Base-by-base conservation (phyloP, 2,797 vertebrate species). In the Oophaga sylvatica region DNA sequence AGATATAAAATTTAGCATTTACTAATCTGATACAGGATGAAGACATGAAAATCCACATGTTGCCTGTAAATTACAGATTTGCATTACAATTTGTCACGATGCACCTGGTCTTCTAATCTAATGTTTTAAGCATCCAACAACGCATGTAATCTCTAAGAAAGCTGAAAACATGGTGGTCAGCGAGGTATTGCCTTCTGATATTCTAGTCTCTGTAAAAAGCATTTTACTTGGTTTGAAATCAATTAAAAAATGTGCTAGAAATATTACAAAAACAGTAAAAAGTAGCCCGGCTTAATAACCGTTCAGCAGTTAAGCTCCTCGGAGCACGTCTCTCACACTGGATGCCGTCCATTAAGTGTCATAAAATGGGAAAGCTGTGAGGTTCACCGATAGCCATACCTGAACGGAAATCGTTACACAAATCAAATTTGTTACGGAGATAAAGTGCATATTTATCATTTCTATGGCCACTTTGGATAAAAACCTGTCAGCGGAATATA, bases 361-460 rank as follows among this genome's bases (percentile, higher is more conserved):
- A 68, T 85, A 85, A 84, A 80, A 73, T 29, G 41, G 82, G 67
- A 84, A 45, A 81, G 82, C 35, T 48, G 68, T 16, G 67, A 63
- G 65, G 76, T n/a, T 62, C 60, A 35, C 68, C 29, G 83, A 85
- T 78, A 75, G 87, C 70, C 62, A 59, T 75, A 81, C 77, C 71
- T 67, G 70, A 81, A 88, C 26, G 78, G 70, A 88, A 88, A 88
- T 88, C 87, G 80, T 88, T 88, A 85, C 83, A 85, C 87, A 88
- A 88, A 88, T 88, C 87, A 85, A 75, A 85, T 88, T 85, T 88
- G 87, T 68, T 85, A 79, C 83, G 1, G 83, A 82, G 87, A 88
- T 85, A 85, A 88, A 88, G 83, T 88, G 83, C 83, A 88, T n/a
- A 88, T 85, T 77, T 85, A 88, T 85, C 87, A 88, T 82, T 81